phyloP scores from a whole-genome alignment of 2,888 invertebrate species.

The Dastarcus helophoroides region DNA sequence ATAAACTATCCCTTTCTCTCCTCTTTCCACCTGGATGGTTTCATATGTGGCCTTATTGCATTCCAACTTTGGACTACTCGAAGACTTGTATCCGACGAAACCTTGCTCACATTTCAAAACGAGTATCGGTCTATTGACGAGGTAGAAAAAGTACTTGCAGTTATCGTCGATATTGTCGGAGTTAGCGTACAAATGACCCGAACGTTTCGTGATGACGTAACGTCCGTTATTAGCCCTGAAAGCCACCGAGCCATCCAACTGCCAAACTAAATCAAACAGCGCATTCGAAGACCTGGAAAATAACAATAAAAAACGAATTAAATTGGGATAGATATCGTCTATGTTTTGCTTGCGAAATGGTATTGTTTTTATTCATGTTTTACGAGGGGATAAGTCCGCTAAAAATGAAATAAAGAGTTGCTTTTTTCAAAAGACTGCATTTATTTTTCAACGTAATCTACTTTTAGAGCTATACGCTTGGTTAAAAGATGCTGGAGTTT shows the following conservation, averaged over 20 bases:
- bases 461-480: no score
- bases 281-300: conserved; percentile 70
- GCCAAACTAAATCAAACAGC: conserved; percentile 89
- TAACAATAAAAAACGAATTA: no score
- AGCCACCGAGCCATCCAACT: conserved; percentile 80
- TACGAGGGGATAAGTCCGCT: no score
- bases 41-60: conserved; percentile 94
- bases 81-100: conserved; percentile 82
- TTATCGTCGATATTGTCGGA: conserved; percentile 72
- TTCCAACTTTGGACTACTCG: conserved; percentile 69
- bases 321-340: no score
- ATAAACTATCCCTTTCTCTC: conserved; percentile 78
- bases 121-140: conserved; percentile 86
- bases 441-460: no score
- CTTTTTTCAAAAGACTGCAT: no score
- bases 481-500: no score
- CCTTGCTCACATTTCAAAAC: conserved; percentile 93
- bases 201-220: conserved; percentile 86
- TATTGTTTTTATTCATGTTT: no score
- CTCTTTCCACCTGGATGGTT: conserved; percentile 81
- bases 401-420: no score
- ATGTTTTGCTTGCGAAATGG: no score
- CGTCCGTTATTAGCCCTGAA: conserved; percentile 92
- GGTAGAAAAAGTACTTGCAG: conserved; percentile 88
- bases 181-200: conserved; percentile 87